A percentile compares a stretch with the other conserved stretches of the same genome.
Conservation (phyloP, 1,140 invertebrate genomes). For the Diabrotica undecimpunctata region DNA sequence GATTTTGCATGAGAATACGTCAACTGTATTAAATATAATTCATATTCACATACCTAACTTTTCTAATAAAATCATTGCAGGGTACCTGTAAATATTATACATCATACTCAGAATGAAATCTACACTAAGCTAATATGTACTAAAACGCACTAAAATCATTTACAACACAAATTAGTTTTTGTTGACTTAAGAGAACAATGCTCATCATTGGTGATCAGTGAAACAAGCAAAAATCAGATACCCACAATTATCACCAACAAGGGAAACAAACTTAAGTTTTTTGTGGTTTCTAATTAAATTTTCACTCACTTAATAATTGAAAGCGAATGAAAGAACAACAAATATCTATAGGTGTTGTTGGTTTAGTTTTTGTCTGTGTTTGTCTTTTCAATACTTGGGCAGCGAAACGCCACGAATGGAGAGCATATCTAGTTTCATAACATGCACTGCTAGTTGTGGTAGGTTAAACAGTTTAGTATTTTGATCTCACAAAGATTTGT, state of each 20-base stretch:
- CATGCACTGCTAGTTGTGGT: not conserved
- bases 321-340: conserved; percentile 8
- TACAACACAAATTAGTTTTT: not conserved
- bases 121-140: no score
- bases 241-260: conserved; percentile 24
- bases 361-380: conserved; percentile 14
- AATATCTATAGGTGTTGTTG: not conserved
- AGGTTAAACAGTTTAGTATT: not conserved
- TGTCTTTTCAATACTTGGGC: not conserved
- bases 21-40: no score
- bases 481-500: not conserved
- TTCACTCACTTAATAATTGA: conserved; percentile 16
- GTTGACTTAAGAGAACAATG: conserved; percentile 2
- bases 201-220: conserved; percentile 25
- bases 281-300: conserved; percentile 25
- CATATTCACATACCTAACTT: no score
- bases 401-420: not conserved
- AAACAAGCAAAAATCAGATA: conserved; percentile 22
- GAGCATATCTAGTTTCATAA: not conserved
- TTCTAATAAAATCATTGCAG: no score
- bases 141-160: no score
- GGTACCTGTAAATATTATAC: no score
- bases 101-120: no score
- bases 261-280: conserved; percentile 20
- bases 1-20: no score